Base-by-base conservation (phyloP, 1,140 invertebrate species). In the Trissolcus basalis region DNA sequence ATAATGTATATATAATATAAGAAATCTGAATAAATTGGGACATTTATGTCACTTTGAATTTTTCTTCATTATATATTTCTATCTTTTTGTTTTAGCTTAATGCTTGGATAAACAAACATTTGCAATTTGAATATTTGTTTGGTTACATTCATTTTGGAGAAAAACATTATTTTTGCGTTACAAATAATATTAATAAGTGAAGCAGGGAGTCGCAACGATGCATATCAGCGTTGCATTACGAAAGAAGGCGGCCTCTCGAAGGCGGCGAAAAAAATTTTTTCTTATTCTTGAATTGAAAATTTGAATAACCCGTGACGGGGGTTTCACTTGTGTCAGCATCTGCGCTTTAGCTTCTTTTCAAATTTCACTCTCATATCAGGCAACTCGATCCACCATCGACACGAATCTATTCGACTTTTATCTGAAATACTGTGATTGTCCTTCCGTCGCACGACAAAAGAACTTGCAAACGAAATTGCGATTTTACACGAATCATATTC, bases 181-280 rank as follows among this genome's bases (percentile, higher is more conserved):
- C 41, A 58, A 44, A 55, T 61, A 55, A 67, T 73, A 67, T 73
- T 73, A 67, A 87, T 86, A 87, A 86, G 84, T 83, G 47, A 64
- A 79, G 71, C 64, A 82, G 84, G 80, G 85, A 83, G 84, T 75
- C 86, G 86, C 86, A 83, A 80, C 83, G 86, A 87, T 87, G 85
- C 86, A 87, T 87, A 87, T 87, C 85, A 81, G 71, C 63, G 67
- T 67, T 65, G 83, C 84, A 86, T 87, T 87, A 87, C 82, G 79
- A 79, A 79, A 83, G 83, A 81, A 82, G 78, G 82, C 60, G 70
- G 70, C 72, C 68, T 61, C 58, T 27, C 51, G 48, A 47, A 47
- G 69, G 67, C 76, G 76, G 59, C 79, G 77, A 79, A 80, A 27
- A 27, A 27, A 27, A 27, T 27, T 27, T 27, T 27, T 27, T 27